Conservation (phyloP, 2,888 invertebrate species). For the Lithophane socia region DNA sequence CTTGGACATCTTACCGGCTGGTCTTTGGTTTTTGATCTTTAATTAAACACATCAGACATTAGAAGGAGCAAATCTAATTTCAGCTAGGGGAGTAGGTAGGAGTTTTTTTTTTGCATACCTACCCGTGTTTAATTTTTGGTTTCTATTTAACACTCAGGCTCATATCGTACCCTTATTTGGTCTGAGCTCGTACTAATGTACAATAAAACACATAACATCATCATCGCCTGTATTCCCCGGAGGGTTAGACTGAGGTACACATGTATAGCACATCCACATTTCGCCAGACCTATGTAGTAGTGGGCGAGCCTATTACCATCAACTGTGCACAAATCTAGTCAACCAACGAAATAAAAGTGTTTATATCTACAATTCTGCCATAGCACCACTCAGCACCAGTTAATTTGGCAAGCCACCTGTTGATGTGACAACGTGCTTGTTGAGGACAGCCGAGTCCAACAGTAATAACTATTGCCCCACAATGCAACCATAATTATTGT, state of each 20-base stretch:
- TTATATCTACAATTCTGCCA: too few relatives aligned
- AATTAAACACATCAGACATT: neutral
- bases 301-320: too few relatives aligned
- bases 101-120: neutral
- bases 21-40: neutral
- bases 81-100: neutral
- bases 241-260: neutral
- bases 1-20: neutral
- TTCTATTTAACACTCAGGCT: too few relatives aligned
- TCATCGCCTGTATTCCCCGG: neutral
- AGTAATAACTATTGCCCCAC: neutral
- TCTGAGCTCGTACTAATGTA: neutral
- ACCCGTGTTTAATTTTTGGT: neutral
- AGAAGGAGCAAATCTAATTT: neutral
- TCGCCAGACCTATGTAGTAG: neutral
- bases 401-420: slow-evolving; percentile 21
- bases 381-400: neutral
- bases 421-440: slow-evolving; percentile 3
- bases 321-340: too few relatives aligned
- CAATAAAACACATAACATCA: neutral
- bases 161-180: neutral
- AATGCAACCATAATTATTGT: slow-evolving; percentile 12
- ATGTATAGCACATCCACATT: neutral
- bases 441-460: neutral
- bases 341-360: neutral